Evolutionary conservation across 2,888 invertebrate genomes (phyloP).

Genomic region (Epiblema foenella): DNA sequence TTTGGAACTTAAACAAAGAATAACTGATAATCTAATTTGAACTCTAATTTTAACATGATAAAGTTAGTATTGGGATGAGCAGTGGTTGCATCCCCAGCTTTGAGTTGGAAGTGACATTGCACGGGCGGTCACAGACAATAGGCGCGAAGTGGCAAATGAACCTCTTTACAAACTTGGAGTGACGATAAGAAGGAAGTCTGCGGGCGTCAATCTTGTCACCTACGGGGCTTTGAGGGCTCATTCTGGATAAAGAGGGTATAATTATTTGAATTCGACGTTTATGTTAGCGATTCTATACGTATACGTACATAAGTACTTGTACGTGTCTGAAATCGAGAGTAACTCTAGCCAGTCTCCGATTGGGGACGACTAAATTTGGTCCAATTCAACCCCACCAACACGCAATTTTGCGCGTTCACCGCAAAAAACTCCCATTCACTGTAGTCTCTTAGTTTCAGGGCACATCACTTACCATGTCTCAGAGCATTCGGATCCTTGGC

Average conservation of each 20-base stretch:
- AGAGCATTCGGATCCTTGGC: too few species aligned
- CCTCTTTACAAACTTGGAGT: slow-evolving; percentile 71
- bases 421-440: too few species aligned
- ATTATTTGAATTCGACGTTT: slow-evolving; percentile 19
- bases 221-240: slow-evolving; percentile 5
- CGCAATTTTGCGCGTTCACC: too few species aligned
- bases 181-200: slow-evolving; percentile 48
- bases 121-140: slow-evolving; percentile 70
- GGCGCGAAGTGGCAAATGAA: slow-evolving; percentile 72
- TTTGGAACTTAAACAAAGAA: slow-evolving; percentile 67
- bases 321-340: too few species aligned
- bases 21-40: slow-evolving; percentile 43
- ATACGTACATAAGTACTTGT: too few species aligned
- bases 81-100: slow-evolving; percentile 52
- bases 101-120: slow-evolving; percentile 68
- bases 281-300: background rate
- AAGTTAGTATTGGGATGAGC: background rate
- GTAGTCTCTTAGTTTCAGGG: too few species aligned
- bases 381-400: too few species aligned
- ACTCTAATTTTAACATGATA: background rate
- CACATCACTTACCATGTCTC: too few species aligned
- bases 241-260: slow-evolving; percentile 5
- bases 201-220: slow-evolving; percentile 33
- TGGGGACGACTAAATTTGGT: too few species aligned
- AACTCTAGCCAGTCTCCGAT: too few species aligned